Evolutionary conservation across 2,113 vertebrate species (phyloP).

Genomic region (Elephantulus edwardii): DNA sequence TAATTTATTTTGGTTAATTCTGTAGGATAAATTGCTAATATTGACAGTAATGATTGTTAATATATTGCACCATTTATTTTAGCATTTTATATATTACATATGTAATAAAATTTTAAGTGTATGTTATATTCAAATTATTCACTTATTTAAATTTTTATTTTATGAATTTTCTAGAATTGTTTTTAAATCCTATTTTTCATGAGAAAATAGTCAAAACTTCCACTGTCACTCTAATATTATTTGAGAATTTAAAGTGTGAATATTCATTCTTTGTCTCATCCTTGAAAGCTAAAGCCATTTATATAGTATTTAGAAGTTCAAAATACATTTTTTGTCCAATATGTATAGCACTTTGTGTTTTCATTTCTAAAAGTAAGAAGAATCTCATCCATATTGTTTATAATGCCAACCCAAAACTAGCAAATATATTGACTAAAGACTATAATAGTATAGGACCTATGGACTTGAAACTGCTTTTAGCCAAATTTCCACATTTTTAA

Average conservation of each 20-base stretch:
- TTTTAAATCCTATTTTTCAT: not conserved
- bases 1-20: too few relatives aligned
- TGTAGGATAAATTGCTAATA: too few relatives aligned
- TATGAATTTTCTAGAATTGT: not conserved
- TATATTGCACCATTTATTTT: not conserved
- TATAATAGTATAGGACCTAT: conserved; percentile 1
- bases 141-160: too few relatives aligned
- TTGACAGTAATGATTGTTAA: not conserved
- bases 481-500: conserved; percentile 10
- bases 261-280: conserved; percentile 15
- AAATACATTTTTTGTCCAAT: not conserved
- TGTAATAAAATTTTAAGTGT: not conserved
- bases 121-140: too few relatives aligned
- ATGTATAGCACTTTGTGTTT: not conserved
- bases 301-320: conserved; percentile 5
- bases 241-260: not conserved
- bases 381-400: not conserved
- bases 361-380: conserved; percentile 27
- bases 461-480: conserved; percentile 39
- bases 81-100: not conserved
- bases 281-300: conserved; percentile 1
- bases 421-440: conserved; percentile 21
- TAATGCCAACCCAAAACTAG: not conserved
- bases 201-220: not conserved
- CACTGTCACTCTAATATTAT: conserved; percentile 22